These are phyloP conservation scores for Psammodynastes pulverulentus DNA, from an alignment of 2,113 vertebrate genomes.

Conservation along the genomic window DNA sequence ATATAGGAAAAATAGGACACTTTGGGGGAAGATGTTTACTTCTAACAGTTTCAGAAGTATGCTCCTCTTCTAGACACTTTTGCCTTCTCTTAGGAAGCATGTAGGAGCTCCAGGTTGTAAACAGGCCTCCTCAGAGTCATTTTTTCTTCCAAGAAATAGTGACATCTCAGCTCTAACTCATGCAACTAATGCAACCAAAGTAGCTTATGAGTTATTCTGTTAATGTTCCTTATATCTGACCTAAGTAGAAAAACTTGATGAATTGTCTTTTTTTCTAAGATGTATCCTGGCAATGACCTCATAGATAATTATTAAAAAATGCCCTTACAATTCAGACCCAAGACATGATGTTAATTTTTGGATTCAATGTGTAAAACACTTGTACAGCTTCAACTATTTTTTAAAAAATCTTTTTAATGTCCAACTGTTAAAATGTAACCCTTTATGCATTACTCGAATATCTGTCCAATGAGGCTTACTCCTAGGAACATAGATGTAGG, in stretches of 20 bases:
- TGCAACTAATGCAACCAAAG: background rate
- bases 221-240: background rate
- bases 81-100: background rate
- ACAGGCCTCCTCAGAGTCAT: background rate
- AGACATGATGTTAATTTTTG: background rate
- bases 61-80: background rate
- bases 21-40: background rate
- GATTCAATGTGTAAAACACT: background rate
- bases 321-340: background rate
- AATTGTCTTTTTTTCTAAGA: background rate
- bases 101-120: background rate
- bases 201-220: background rate
- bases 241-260: background rate
- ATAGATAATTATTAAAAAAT: background rate
- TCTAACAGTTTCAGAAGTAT: background rate
- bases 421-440: background rate
- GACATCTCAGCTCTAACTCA: background rate
- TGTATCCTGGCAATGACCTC: background rate
- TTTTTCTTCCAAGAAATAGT: background rate
- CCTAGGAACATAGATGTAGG: background rate
- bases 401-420: background rate
- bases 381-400: background rate
- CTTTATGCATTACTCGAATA: background rate
- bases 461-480: background rate
- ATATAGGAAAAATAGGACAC: background rate